Conservation (phyloP, 2,888 invertebrate species). For the Nemoura dubitans region DNA sequence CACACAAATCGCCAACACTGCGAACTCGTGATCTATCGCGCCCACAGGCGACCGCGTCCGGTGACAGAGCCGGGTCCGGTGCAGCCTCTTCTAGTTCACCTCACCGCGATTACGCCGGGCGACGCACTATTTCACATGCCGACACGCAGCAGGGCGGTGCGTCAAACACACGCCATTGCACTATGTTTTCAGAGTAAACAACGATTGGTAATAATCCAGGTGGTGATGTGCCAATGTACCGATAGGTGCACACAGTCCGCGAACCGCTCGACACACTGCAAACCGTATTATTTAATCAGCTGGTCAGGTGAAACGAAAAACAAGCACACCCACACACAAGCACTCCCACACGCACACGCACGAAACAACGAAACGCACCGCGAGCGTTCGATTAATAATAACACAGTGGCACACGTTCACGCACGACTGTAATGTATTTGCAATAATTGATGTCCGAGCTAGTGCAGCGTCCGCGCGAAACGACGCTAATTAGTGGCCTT, state of each 20-base stretch:
- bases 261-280: neutral
- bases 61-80: neutral
- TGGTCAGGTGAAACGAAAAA: neutral
- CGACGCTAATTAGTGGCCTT: neutral
- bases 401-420: neutral
- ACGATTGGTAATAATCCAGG: neutral
- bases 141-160: neutral
- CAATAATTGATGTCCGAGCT: constrained; percentile 4
- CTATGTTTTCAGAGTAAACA: neutral
- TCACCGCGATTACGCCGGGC: neutral
- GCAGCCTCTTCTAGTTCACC: neutral
- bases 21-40: neutral
- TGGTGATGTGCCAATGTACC: neutral
- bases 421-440: neutral
- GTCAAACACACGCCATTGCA: neutral
- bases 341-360: neutral
- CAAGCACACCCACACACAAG: too few relatives aligned
- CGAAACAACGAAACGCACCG: neutral
- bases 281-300: neutral
- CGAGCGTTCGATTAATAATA: neutral
- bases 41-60: neutral
- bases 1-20: constrained; percentile 5
- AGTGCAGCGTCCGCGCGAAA: neutral
- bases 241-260: neutral
- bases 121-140: neutral